These are phyloP conservation scores for Hirtodrosophila histrioides DNA, from an alignment of 2,888 invertebrate genomes.

Conservation along the genomic window DNA sequence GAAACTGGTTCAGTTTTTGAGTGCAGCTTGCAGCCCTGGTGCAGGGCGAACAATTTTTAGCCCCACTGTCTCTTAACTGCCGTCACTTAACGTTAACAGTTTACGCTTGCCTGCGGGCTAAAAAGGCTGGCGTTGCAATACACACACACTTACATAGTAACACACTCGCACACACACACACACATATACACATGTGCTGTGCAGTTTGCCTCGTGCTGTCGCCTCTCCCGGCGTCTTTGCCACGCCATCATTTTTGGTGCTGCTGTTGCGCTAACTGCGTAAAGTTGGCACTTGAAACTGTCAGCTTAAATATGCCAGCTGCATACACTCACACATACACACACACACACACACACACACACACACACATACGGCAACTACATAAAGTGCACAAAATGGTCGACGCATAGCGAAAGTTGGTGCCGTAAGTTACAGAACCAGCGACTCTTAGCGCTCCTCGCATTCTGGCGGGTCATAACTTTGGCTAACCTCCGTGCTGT, in stretches of 20 bases:
- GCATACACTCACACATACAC: conserved; percentile 54
- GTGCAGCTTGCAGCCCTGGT: too few relatives aligned
- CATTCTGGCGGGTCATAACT: conserved; percentile 64
- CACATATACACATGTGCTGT: conserved; percentile 19
- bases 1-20: too few relatives aligned
- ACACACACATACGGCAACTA: conserved; percentile 53
- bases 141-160: conserved; percentile 36
- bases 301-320: conserved; percentile 78
- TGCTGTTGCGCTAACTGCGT: conserved; percentile 77
- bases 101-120: conserved; percentile 78
- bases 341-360: conserved; percentile 17
- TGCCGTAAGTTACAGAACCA: conserved; percentile 67
- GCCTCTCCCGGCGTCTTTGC: conserved; percentile 44
- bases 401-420: conserved; percentile 73
- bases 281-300: conserved; percentile 79
- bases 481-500: conserved; percentile 27
- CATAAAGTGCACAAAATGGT: conserved; percentile 75
- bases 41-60: conserved; percentile 12
- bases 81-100: conserved; percentile 79
- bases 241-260: conserved; percentile 75
- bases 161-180: conserved; percentile 17
- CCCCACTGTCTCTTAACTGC: conserved; percentile 76
- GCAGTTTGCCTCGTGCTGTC: conserved; percentile 17
- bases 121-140: conserved; percentile 75
- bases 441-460: conserved; percentile 52